Evolutionary conservation across 2,797 vertebrate genomes (phyloP).

Genomic region (Coluber constrictor): DNA sequence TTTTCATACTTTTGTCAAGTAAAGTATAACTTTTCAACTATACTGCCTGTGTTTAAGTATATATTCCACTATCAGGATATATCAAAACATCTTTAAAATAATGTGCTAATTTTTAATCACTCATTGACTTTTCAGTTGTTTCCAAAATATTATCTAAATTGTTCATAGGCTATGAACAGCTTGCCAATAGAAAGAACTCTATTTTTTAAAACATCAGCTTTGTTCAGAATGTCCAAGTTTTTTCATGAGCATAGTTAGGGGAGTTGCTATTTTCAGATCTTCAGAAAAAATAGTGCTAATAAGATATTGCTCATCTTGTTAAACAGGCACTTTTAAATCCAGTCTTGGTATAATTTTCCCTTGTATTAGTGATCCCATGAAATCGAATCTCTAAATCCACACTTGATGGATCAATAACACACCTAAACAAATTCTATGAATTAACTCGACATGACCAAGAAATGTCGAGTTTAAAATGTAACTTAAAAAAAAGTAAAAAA

Average conservation of each 20-base stretch:
- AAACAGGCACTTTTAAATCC: slow-evolving; percentile 48
- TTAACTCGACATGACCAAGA: slow-evolving; percentile 39
- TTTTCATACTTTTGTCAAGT: no score
- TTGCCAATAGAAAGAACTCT: slow-evolving; percentile 38
- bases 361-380: slow-evolving; percentile 52
- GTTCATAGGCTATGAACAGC: slow-evolving; percentile 15
- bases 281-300: slow-evolving; percentile 46
- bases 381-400: slow-evolving; percentile 44
- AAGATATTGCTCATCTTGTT: slow-evolving; percentile 41
- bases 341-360: slow-evolving; percentile 38
- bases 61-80: slow-evolving; percentile 35
- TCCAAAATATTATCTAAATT: slow-evolving; percentile 19
- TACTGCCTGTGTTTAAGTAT: slow-evolving; percentile 34
- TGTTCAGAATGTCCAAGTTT: slow-evolving; percentile 40
- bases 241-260: slow-evolving; percentile 52
- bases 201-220: slow-evolving; percentile 46
- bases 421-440: slow-evolving; percentile 47
- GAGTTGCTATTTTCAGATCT: slow-evolving; percentile 43
- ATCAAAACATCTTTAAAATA: neutral
- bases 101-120: neutral
- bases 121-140: slow-evolving; percentile 19
- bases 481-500: slow-evolving; percentile 19
- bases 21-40: neutral
- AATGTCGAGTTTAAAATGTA: neutral
- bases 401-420: slow-evolving; percentile 57